These are phyloP conservation scores for Tetragonisca angustula DNA, from an alignment of 2,888 invertebrate genomes.

Conservation along the genomic window DNA sequence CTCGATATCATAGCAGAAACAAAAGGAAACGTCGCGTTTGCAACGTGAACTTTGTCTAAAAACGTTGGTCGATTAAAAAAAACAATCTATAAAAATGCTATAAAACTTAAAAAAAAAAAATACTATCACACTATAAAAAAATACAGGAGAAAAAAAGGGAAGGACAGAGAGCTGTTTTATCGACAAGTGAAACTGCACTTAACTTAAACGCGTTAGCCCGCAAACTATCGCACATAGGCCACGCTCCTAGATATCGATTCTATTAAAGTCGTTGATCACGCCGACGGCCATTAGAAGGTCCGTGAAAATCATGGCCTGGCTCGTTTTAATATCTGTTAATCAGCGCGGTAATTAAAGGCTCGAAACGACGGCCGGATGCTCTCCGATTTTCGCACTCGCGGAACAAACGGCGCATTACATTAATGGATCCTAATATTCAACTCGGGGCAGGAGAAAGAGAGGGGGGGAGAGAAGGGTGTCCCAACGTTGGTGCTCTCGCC, in stretches of 20 bases:
- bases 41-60: not conserved
- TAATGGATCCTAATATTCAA: slow-evolving; percentile 72
- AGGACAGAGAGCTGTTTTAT: not conserved
- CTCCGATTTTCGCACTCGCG: slow-evolving; percentile 32
- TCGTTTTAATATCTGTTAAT: slow-evolving; percentile 57
- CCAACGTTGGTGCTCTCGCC: not conserved
- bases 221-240: too few relatives aligned
- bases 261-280: slow-evolving; percentile 17
- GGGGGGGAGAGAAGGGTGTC: too few relatives aligned
- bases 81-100: not conserved
- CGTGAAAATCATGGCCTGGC: slow-evolving; percentile 1
- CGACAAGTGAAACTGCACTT: not conserved
- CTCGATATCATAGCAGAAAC: not conserved
- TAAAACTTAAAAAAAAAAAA: too few relatives aligned
- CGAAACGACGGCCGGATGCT: slow-evolving; percentile 43
- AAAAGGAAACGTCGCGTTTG: not conserved
- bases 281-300: slow-evolving; percentile 10
- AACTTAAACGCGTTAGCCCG: not conserved
- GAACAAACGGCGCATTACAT: slow-evolving; percentile 68
- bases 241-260: slow-evolving; percentile 11
- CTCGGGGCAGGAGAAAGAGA: too few relatives aligned
- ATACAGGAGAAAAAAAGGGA: not conserved
- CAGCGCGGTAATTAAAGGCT: slow-evolving; percentile 59
- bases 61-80: not conserved
- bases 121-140: not conserved